Conservation (phyloP, 1,140 invertebrate species). For the Pristionchus pacificus region DNA sequence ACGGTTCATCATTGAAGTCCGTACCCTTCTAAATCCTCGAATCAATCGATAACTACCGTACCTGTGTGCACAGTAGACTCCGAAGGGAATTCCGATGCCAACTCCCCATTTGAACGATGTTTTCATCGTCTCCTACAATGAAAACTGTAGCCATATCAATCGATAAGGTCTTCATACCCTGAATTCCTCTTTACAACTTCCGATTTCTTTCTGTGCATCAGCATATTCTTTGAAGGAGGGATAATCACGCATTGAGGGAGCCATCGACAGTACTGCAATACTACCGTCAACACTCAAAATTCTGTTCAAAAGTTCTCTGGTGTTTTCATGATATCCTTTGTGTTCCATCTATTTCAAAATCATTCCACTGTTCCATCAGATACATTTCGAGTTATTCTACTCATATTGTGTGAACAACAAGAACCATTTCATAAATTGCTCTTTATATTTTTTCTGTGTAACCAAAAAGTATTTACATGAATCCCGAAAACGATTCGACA, state of each 20-base stretch:
- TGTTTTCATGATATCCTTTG: slow-evolving; percentile 75
- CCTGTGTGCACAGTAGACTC: slow-evolving; percentile 24
- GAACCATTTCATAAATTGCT: slow-evolving; percentile 45
- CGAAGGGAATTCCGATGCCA: slow-evolving; percentile 27
- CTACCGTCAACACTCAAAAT: slow-evolving; percentile 6
- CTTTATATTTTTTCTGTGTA: too few species aligned
- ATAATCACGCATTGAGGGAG: slow-evolving; percentile 15
- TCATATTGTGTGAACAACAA: slow-evolving; percentile 62
- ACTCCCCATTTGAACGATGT: slow-evolving; percentile 15
- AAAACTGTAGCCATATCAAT: neutral
- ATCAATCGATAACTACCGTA: neutral
- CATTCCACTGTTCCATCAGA: slow-evolving; percentile 86
- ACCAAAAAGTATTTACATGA: too few species aligned
- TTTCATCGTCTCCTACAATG: slow-evolving; percentile 9
- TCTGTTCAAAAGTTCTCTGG: slow-evolving; percentile 8
- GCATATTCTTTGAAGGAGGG: slow-evolving; percentile 22
- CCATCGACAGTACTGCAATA: neutral
- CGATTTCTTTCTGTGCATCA: slow-evolving; percentile 28
- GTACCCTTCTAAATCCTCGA: neutral
- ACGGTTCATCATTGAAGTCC: neutral
- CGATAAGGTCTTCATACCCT: neutral
- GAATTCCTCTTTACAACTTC: slow-evolving; percentile 23
- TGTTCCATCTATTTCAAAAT: slow-evolving; percentile 96
- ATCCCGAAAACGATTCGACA: too few species aligned
- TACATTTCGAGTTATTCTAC: too few species aligned